Base-by-base conservation (phyloP, 2,888 invertebrate species). In the Phalangium opilio region DNA sequence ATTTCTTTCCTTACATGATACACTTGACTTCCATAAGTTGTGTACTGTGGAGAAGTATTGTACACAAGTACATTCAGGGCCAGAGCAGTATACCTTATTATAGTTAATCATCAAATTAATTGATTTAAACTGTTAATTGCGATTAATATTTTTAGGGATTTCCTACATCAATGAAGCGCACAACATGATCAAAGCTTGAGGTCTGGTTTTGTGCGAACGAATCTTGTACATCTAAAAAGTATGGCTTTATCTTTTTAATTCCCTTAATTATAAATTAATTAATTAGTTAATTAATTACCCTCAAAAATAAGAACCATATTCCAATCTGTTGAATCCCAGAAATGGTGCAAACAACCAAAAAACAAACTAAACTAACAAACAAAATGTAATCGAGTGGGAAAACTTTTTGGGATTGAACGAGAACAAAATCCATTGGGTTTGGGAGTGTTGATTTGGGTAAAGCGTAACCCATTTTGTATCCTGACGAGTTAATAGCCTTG, bases 351-450 rank as follows among this genome's bases (percentile, higher is more conserved):
- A 67, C 58, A 27, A 69, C 58, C 45, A 68, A 60, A 51, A 65
- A 67, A 17, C 63, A 50, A 34, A 65, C 60, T 27, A 68, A 56
- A 3, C 55, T 53, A 3, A 60, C 53, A 55, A 67, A 64, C 45
- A 68, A 47, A 20, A 68, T 60, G 53, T 67, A 69, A 58, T 67
- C 68, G 53, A 68, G 47, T 2, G 68, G 68, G 48, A 67, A 68
- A 38, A 62, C 61, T 60, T 62, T 58, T 51, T 68, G 66, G 43
- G 62, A 59, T 50, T 61, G 60, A 18, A 65, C 62, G 34, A 68
- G 57, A 3, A 64, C 57, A 33, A 63, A 63, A 51, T 68, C 67
- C 15, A 68, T 59, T 3, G 66, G 67, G 50, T 68, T 68, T 1
- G 65, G 66, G 7, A 67, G 54, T 11, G 57, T 59, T 14, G 61